Conservation (phyloP, 1,140 invertebrate species). For the Saccostrea echinata region DNA sequence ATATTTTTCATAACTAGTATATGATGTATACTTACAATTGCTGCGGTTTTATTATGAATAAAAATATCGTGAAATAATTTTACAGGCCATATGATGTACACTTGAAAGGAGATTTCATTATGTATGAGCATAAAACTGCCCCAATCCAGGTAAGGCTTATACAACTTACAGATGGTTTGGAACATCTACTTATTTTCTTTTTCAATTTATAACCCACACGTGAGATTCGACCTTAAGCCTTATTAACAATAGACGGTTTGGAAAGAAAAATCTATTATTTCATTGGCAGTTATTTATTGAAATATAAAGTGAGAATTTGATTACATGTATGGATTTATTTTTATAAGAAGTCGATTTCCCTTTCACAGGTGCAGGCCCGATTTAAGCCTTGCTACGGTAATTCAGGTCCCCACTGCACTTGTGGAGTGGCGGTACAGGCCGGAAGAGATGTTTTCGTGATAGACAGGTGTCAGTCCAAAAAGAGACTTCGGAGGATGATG, state of each 20-base stretch:
- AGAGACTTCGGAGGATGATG: too few species aligned
- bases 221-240: too few species aligned
- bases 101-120: conserved; percentile 32
- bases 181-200: not conserved
- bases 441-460: conserved; percentile 30
- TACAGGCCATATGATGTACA: conserved; percentile 39
- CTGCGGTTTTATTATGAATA: too few species aligned
- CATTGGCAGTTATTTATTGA: too few species aligned
- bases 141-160: conserved; percentile 10
- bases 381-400: conserved; percentile 24
- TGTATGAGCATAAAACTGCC: conserved; percentile 22
- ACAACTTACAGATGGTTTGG: not conserved
- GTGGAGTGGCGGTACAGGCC: conserved; percentile 27
- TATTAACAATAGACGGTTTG: too few species aligned
- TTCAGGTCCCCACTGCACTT: not conserved
- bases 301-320: too few species aligned
- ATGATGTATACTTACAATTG: too few species aligned
- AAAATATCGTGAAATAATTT: not conserved
- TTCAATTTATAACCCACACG: not conserved
- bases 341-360: not conserved
- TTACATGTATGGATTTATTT: not conserved
- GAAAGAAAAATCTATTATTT: too few species aligned
- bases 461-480: conserved; percentile 2
- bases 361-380: conserved; percentile 6
- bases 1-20: too few species aligned